phyloP scores from a whole-genome alignment of 2,797 vertebrate species.

The Acrossocheilus fasciatus region DNA sequence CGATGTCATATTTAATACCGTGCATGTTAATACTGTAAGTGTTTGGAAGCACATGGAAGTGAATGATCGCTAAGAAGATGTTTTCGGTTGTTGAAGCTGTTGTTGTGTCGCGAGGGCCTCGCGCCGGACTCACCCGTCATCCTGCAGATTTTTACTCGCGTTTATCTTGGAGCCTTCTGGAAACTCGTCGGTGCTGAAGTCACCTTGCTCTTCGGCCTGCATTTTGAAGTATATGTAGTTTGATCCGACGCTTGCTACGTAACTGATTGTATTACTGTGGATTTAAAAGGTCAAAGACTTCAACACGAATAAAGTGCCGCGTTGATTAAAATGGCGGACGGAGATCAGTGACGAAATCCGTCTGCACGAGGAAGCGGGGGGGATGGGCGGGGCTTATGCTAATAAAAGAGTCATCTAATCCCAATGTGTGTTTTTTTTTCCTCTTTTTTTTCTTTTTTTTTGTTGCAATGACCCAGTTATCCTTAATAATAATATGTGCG shows the following conservation, averaged over 20 bases:
- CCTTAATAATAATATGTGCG: not conserved
- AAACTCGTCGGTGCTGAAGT: slow-evolving; percentile 80
- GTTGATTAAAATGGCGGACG: slow-evolving; percentile 62
- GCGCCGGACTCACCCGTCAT: slow-evolving; percentile 79
- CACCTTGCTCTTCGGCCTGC: slow-evolving; percentile 66
- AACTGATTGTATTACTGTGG: not conserved
- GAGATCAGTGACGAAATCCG: slow-evolving; percentile 44
- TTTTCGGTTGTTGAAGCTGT: not conserved
- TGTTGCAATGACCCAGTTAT: not conserved
- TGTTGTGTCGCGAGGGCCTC: not conserved
- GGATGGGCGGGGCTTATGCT: slow-evolving; percentile 31
- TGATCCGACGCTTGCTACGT: not conserved
- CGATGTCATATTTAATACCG: not conserved
- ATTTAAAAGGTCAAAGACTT: slow-evolving; percentile 36
- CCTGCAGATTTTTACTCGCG: slow-evolving; percentile 88
- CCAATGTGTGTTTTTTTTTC: not conserved
- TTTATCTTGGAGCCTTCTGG: slow-evolving; percentile 89
- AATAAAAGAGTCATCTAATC: not conserved
- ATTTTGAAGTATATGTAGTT: slow-evolving; percentile 46
- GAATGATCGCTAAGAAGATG: fast-evolving
- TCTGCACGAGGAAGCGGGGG: slow-evolving; percentile 17
- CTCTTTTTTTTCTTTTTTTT: too few relatives aligned
- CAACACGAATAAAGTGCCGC: slow-evolving; percentile 52
- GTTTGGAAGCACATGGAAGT: not conserved
- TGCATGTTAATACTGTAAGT: too few relatives aligned